Conservation (phyloP, 2,888 invertebrate species). For the Agriopis aurantiaria region DNA sequence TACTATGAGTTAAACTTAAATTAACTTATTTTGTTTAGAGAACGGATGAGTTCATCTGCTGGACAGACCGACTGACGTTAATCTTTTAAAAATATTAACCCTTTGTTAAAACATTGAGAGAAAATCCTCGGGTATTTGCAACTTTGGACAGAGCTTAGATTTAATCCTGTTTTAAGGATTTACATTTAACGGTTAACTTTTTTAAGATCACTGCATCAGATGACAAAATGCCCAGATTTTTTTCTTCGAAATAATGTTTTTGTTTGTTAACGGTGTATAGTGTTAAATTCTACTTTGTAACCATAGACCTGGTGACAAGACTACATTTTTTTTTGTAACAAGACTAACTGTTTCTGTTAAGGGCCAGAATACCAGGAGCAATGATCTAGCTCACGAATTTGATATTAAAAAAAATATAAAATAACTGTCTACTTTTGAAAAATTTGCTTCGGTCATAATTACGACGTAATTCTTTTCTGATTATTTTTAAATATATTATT, state of each 20-base stretch:
- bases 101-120: slow-evolving; percentile 54
- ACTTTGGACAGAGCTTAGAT: slow-evolving; percentile 39
- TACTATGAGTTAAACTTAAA: slow-evolving; percentile 27
- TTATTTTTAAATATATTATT: no score
- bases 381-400: no score
- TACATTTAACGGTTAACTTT: slow-evolving; percentile 47
- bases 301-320: neutral
- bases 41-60: slow-evolving; percentile 51
- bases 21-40: slow-evolving; percentile 47
- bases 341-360: no score
- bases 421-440: no score
- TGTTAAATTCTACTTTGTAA: neutral
- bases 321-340: no score
- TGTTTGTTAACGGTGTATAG: slow-evolving; percentile 5
- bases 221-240: slow-evolving; percentile 1
- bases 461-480: no score
- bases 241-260: neutral
- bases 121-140: slow-evolving; percentile 30
- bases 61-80: slow-evolving; percentile 55
- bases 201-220: slow-evolving; percentile 14
- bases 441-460: no score
- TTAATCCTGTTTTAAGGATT: slow-evolving; percentile 59
- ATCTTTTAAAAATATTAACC: slow-evolving; percentile 66
- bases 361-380: no score
- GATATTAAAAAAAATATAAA: no score